Base-by-base conservation (phyloP, 2,797 vertebrate genomes). In the Girardinus metallicus region DNA sequence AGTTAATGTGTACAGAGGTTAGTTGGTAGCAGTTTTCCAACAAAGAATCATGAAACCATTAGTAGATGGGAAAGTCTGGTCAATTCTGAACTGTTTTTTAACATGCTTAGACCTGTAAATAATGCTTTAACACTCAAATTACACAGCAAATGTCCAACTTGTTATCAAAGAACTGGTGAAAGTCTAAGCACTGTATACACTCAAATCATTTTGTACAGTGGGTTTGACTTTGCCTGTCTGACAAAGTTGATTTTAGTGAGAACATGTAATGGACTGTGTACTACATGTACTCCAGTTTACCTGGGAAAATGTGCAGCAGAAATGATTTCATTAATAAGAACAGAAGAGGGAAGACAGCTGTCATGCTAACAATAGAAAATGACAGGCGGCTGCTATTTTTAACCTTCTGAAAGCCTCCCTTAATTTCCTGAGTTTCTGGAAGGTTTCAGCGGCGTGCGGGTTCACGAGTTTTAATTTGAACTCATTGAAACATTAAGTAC, bases 401-500 rank as follows among this genome's bases (percentile, higher is more conserved):
- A 71, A 29, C 43, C n/a, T 29, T 71, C 41, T 29, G 43, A 18
- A 70, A 70, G 23, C 39, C 23, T 70, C 66, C 66, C 39, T 36
- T 80, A 80, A 75, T 23, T 47, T 76, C 15, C 13, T 36, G 44
- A 36, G 23, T 75, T 77, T 80, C 18, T 36, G 5, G n/a, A 43
- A 47, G 41, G 29, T 80, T 31, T 43, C 49, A 11, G 36, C 73
- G 57, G 72, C 10, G 3, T 79, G 46, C 18, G 31, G 73, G 49
- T 13, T 76, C 31, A 34, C 3, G 4, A 80, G 11, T 76, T 55
- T 76, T 80, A 3, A 53, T 7, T 60, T 75, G 36, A n/a, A 83
- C 70, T 84, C n/a, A 87, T 82, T 82, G 77, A 36, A 88, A 62
- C 41, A 16, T 43, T 53, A 49, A 80, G 51, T 41, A 39, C 39